Percentiles rank a stretch among this genome's conserved stretches.
Conservation (phyloP, 2,113 vertebrate species). For the Felis catus region F.catus_Fca126_mat1.0 CM031417.1:142992501-142993000, state of each 20-base stretch:
- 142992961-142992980: no score
- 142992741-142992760: background rate
- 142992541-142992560: rapidly evolving
- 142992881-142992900: rapidly evolving
- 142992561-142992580: no score
- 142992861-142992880: background rate
- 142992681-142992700: background rate
- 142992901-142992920: rapidly evolving
- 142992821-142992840: rapidly evolving
- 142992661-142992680: rapidly evolving
- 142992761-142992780: background rate
- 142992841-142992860: background rate
- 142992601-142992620: constrained; percentile 6
- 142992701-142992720: background rate
- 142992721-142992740: background rate
- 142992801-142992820: background rate
- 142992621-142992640: background rate
- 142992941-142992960: background rate
- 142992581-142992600: background rate
- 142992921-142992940: rapidly evolving
- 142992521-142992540: rapidly evolving
- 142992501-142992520: rapidly evolving
- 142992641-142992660: no score
- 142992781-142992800: background rate
- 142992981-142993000: rapidly evolving